A percentile compares a stretch with the other conserved stretches of the same genome.
Conservation (phyloP, 2,888 invertebrate species). For the Sesamia inferens region DNA sequence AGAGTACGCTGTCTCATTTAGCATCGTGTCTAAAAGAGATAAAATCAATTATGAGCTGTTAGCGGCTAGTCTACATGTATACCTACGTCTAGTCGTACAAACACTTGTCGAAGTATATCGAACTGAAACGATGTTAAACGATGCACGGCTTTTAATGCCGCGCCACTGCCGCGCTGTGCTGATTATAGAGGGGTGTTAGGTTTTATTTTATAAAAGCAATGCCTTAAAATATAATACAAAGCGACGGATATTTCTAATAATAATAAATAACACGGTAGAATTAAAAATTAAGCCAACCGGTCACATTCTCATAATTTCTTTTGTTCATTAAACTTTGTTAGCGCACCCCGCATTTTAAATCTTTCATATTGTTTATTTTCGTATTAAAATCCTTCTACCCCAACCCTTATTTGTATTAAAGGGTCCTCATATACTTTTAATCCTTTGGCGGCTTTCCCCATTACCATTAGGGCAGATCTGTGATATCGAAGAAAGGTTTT, state of each 20-base stretch:
- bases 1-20: no score
- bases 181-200: no score
- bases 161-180: no score
- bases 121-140: no score
- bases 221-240: background rate
- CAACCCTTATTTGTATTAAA: constrained; percentile 63
- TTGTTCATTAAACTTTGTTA: constrained; percentile 56
- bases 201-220: no score
- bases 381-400: constrained; percentile 56
- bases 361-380: constrained; percentile 66
- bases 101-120: no score
- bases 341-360: constrained; percentile 53
- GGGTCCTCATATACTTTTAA: constrained; percentile 68
- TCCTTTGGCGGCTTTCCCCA: constrained; percentile 68
- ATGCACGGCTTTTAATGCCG: no score
- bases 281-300: constrained; percentile 37
- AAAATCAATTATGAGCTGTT: no score
- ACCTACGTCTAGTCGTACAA: no score
- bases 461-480: constrained; percentile 69
- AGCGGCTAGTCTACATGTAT: no score
- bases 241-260: background rate
- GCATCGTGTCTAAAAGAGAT: no score
- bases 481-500: constrained; percentile 65
- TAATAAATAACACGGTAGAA: background rate
- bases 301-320: constrained; percentile 26